Conservation (phyloP, 2,888 invertebrate species). For the Tetramorium bicarinatum region DNA sequence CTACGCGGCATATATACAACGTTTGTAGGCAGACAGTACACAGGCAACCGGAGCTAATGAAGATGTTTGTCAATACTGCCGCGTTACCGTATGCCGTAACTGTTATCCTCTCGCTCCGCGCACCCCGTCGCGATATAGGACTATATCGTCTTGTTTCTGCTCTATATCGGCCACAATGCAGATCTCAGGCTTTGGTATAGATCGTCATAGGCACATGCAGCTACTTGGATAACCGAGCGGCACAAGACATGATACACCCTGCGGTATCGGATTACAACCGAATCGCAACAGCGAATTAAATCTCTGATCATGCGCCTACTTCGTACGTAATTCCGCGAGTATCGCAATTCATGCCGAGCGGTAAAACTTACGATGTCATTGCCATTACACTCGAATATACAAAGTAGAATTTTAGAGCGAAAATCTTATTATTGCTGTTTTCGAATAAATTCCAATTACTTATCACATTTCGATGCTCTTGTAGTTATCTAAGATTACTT, state of each 20-base stretch:
- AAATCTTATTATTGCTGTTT: neutral
- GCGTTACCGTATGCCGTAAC: constrained; percentile 76
- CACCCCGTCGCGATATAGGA: constrained; percentile 26
- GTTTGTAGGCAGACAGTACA: constrained; percentile 78
- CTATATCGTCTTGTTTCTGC: constrained; percentile 62
- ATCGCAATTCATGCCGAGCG: neutral
- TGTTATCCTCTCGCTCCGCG: constrained; percentile 55
- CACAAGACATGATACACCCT: constrained; percentile 73
- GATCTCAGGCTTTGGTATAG: constrained; percentile 57
- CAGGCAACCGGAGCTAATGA: constrained; percentile 80
- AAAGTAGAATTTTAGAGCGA: neutral
- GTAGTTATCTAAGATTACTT: neutral
- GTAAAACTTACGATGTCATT: neutral
- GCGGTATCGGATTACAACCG: constrained; percentile 78
- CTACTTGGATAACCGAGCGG: constrained; percentile 74
- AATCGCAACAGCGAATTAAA: constrained; percentile 74
- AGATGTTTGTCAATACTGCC: constrained; percentile 84
- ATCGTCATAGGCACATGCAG: constrained; percentile 61
- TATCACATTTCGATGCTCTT: neutral
- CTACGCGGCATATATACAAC: constrained; percentile 59
- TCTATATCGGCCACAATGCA: constrained; percentile 56
- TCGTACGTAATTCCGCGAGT: neutral
- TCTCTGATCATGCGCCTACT: constrained; percentile 52
- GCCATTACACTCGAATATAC: neutral
- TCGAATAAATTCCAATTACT: neutral